A percentile compares a stretch with the other conserved stretches of the same genome.
phyloP scores from a whole-genome alignment of 2,113 vertebrate species.

The Ictalurus furcatus region DNA sequence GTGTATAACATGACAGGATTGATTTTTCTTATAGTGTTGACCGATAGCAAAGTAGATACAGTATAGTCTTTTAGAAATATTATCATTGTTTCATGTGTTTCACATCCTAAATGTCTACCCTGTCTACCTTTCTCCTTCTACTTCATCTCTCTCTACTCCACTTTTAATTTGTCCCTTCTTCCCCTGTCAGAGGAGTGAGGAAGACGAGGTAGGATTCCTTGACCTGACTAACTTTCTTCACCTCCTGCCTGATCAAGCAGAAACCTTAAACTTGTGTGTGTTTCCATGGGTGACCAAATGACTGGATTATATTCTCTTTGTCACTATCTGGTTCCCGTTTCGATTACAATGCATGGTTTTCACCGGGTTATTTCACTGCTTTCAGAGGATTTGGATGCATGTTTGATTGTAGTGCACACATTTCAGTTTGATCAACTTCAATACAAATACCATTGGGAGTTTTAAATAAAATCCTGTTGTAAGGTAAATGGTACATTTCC shows the following conservation, averaged over 20 bases:
- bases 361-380: background rate
- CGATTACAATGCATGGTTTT: background rate
- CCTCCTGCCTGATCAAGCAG: background rate
- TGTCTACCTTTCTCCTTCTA: background rate
- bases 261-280: background rate
- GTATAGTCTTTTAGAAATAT: background rate
- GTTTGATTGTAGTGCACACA: background rate
- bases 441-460: background rate
- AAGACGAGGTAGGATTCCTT: conserved; percentile 65
- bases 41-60: background rate
- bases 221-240: conserved; percentile 15
- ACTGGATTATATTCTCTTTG: background rate
- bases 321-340: background rate
- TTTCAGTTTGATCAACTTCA: conserved; percentile 7
- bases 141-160: conserved; percentile 13
- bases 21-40: background rate
- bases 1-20: background rate
- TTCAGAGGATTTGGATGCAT: background rate
- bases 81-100: background rate
- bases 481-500: background rate
- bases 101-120: conserved; percentile 14
- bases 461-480: background rate
- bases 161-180: background rate
- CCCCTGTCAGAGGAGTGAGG: conserved; percentile 59
- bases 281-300: conserved; percentile 8